Percentiles rank a stretch among this genome's conserved stretches.
Conservation (phyloP, 1,140 invertebrate genomes). For the Prorops nasuta region DNA sequence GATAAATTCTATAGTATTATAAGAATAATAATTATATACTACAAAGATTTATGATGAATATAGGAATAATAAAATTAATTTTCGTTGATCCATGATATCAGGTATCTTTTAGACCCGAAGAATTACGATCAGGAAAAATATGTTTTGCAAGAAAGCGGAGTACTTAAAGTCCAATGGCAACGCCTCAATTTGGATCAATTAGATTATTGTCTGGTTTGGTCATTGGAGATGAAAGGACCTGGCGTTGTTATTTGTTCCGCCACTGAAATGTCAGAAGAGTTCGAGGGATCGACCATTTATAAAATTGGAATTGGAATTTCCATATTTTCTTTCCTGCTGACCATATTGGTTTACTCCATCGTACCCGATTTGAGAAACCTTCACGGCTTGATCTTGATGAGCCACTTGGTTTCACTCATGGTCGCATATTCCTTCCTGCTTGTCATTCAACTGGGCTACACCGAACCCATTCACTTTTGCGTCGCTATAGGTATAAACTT, state of each 20-base stretch:
- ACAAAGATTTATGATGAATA: no score
- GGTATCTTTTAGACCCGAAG: slow-evolving; percentile 12
- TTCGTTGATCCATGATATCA: no score
- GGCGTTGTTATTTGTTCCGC: not conserved
- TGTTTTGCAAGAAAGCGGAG: slow-evolving; percentile 16
- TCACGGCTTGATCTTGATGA: slow-evolving; percentile 66
- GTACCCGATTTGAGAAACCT: slow-evolving; percentile 65
- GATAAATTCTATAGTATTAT: no score
- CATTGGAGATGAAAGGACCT: not conserved
- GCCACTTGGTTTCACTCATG: slow-evolving; percentile 61
- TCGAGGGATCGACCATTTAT: not conserved
- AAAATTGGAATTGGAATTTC: slow-evolving; percentile 61
- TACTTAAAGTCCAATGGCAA: not conserved
- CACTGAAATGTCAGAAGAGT: not conserved
- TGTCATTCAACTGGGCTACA: slow-evolving; percentile 53
- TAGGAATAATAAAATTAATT: no score
- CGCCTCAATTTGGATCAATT: slow-evolving; percentile 1
- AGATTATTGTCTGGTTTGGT: slow-evolving; percentile 23
- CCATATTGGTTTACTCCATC: slow-evolving; percentile 65
- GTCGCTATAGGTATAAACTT: slow-evolving; percentile 13
- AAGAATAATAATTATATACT: no score
- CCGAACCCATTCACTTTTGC: slow-evolving; percentile 8
- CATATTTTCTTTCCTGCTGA: slow-evolving; percentile 64
- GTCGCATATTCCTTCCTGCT: slow-evolving; percentile 60
- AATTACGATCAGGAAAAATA: slow-evolving; percentile 18